Percentiles rank a stretch among this genome's conserved stretches.
These are phyloP conservation scores for Sebastes umbrosus DNA, from an alignment of 2,797 vertebrate species.

Conservation along the genomic window DNA sequence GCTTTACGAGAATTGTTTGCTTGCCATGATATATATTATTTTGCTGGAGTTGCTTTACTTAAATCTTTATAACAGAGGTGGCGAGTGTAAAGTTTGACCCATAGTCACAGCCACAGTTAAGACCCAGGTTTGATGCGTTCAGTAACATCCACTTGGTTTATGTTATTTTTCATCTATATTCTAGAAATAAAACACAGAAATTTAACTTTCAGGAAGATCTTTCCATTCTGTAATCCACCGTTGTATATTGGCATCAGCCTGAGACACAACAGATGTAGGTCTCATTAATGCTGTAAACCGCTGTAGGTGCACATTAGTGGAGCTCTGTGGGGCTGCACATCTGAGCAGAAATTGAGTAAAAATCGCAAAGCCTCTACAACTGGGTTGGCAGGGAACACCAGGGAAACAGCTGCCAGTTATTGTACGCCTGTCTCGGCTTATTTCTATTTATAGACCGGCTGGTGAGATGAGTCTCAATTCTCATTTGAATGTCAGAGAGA, in stretches of 20 bases:
- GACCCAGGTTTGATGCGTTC: not conserved
- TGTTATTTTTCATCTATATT: not conserved
- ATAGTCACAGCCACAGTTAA: not conserved
- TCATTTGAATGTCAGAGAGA: constrained; percentile 41
- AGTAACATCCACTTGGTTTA: not conserved
- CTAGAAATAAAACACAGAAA: not conserved
- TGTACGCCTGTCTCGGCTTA: constrained; percentile 24
- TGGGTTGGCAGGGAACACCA: constrained; percentile 34
- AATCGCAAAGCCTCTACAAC: constrained; percentile 20
- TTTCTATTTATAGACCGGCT: constrained; percentile 51
- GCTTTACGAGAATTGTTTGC: not conserved
- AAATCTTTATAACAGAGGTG: no score
- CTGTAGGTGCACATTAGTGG: not conserved
- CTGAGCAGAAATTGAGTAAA: constrained; percentile 24
- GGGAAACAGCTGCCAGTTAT: constrained; percentile 53
- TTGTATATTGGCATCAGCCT: not conserved
- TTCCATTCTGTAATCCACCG: not conserved
- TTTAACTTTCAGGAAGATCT: not conserved
- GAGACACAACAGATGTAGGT: not conserved
- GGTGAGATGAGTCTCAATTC: constrained; percentile 40
- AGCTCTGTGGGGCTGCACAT: not conserved
- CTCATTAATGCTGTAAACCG: constrained; percentile 9
- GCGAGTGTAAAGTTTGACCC: not conserved
- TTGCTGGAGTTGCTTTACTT: not conserved
- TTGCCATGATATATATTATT: not conserved